Evolutionary conservation across 2,888 invertebrate species (phyloP).

Genomic region (Acanthosepion pharaonis): DNA sequence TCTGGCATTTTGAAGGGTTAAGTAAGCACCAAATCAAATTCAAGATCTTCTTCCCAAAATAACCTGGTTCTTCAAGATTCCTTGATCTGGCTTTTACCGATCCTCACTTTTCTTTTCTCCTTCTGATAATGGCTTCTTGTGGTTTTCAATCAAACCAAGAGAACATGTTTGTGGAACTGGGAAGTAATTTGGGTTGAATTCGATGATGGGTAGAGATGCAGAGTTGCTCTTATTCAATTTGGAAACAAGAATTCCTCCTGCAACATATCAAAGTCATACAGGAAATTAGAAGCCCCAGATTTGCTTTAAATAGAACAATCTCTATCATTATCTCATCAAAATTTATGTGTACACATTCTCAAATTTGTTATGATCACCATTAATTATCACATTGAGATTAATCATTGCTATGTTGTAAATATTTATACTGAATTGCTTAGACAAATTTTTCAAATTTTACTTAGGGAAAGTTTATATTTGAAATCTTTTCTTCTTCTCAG

Average conservation of each 20-base stretch:
- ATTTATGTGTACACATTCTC: background rate
- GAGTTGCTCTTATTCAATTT: conserved; percentile 21
- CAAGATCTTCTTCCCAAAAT: background rate
- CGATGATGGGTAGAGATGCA: background rate
- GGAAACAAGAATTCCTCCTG: no score
- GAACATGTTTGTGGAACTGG: background rate
- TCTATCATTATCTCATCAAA: background rate
- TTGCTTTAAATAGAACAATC: background rate
- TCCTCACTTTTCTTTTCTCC: background rate
- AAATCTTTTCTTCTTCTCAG: background rate
- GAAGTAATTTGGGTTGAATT: background rate
- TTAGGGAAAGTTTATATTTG: background rate
- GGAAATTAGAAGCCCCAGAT: background rate
- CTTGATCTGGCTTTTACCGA: background rate
- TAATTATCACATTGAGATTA: background rate
- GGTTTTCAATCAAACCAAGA: conserved; percentile 15
- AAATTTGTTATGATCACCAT: background rate
- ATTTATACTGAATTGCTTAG: background rate
- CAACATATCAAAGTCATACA: background rate
- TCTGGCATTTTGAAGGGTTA: conserved; percentile 21
- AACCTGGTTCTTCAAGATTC: background rate
- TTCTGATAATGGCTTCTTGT: background rate
- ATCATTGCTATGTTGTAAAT: background rate
- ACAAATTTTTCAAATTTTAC: background rate
- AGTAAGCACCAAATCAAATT: conserved; percentile 9